Evolutionary conservation across 2,888 invertebrate species (phyloP).

Genomic region (Sturmia bella): DNA sequence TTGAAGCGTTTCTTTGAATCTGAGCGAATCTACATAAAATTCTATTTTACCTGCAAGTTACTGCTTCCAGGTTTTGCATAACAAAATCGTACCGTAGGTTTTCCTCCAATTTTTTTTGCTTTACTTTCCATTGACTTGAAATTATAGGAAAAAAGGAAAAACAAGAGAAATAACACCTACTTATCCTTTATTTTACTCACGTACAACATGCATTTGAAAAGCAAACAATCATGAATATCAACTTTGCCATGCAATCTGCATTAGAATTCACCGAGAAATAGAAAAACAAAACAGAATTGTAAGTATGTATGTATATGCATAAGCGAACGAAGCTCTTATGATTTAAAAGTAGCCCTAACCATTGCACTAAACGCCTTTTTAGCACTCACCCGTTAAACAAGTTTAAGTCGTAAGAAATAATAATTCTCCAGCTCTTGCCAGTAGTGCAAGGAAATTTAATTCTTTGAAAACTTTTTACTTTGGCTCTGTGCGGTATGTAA

Average conservation of each 20-base stretch:
- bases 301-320: no score
- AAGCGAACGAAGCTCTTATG: not conserved
- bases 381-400: no score
- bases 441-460: no score
- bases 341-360: slow-evolving; percentile 16
- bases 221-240: slow-evolving; percentile 70
- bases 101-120: not conserved
- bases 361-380: not conserved
- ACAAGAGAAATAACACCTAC: slow-evolving; percentile 34
- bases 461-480: no score
- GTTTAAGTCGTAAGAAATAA: no score
- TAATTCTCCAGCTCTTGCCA: no score
- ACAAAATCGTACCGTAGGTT: slow-evolving; percentile 1
- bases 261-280: slow-evolving; percentile 43
- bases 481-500: no score
- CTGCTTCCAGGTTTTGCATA: not conserved
- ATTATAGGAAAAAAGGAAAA: slow-evolving; percentile 21
- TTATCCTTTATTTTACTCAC: slow-evolving; percentile 66
- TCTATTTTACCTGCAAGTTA: slow-evolving; percentile 23
- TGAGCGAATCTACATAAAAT: slow-evolving; percentile 22
- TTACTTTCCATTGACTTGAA: slow-evolving; percentile 10
- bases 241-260: slow-evolving; percentile 68
- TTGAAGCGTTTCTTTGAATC: not conserved
- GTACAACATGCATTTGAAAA: slow-evolving; percentile 69
- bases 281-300: not conserved